A percentile compares a stretch with the other conserved stretches of the same genome.
Evolutionary conservation across 1,140 invertebrate genomes (phyloP).

Genomic region (Pristionchus pacificus): DNA sequence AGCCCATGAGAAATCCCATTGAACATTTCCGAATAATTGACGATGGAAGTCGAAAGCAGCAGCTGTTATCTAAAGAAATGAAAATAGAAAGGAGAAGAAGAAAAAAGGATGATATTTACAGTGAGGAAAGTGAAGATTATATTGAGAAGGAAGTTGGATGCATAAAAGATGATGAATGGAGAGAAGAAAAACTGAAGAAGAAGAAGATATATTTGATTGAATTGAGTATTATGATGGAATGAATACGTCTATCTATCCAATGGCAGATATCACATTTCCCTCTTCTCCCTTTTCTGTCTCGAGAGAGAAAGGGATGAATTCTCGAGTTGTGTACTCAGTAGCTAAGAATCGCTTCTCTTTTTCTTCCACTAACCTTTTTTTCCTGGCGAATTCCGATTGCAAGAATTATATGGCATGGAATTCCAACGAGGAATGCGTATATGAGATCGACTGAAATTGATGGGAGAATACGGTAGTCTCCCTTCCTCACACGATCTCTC

Average conservation of each 20-base stretch:
- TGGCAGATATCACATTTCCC: not conserved
- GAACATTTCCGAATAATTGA: constrained; percentile 29
- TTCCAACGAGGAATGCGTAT: constrained; percentile 21
- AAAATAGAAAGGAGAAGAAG: not conserved
- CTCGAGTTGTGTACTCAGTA: too few species aligned
- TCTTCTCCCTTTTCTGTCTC: constrained; percentile 7
- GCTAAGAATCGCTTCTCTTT: too few species aligned
- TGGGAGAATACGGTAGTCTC: not conserved
- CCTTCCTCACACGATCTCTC: not conserved
- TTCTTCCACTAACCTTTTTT: too few species aligned
- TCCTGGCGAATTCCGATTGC: constrained; percentile 20
- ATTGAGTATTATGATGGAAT: too few species aligned
- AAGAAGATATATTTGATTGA: not conserved
- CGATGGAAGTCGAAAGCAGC: constrained; percentile 23
- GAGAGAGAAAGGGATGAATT: too few species aligned
- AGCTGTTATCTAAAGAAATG: not conserved
- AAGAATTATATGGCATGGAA: constrained; percentile 28
- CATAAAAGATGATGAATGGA: constrained; percentile 30
- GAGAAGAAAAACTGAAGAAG: constrained; percentile 8
- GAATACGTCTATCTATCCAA: too few species aligned
- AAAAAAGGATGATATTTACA: not conserved
- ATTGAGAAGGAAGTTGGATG: constrained; percentile 31
- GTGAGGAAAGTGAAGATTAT: constrained; percentile 23
- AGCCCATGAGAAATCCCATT: constrained; percentile 30
- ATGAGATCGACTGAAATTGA: constrained; percentile 28